A percentile compares a stretch with the other conserved stretches of the same genome.
Conservation (phyloP, 2,797 vertebrate species). For the Eulemur rubriventer region DNA sequence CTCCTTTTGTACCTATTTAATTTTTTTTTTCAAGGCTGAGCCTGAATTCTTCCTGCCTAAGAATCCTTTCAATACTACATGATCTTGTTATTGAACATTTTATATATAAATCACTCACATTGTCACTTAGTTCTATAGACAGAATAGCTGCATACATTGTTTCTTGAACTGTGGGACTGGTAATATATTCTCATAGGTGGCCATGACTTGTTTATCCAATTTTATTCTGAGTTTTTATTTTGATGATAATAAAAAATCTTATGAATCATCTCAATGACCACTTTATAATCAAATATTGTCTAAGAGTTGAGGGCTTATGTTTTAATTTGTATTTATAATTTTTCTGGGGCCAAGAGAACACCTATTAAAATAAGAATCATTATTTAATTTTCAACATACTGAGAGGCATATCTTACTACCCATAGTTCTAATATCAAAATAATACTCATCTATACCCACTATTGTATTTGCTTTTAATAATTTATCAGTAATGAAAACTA, state of each 20-base stretch:
- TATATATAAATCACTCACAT: neutral
- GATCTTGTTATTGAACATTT: neutral
- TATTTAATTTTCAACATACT: neutral
- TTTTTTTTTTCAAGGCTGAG: constrained; percentile 29
- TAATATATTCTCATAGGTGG: neutral
- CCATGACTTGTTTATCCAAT: neutral
- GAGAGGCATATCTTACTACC: neutral
- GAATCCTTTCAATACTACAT: neutral
- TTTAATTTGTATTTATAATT: neutral
- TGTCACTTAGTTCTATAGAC: neutral
- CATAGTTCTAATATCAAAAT: neutral
- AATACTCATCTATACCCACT: neutral
- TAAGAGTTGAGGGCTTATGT: neutral
- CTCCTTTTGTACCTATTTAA: neutral
- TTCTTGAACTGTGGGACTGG: neutral
- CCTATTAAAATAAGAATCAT: neutral
- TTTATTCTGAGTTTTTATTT: neutral
- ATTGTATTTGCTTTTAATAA: neutral
- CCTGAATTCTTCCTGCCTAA: neutral
- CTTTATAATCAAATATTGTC: neutral
- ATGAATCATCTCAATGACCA: neutral
- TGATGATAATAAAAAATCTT: neutral
- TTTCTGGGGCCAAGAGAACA: neutral
- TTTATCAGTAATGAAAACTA: neutral
- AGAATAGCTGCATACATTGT: neutral